A percentile compares a stretch with the other conserved stretches of the same genome.
Evolutionary conservation across 2,113 vertebrate species (phyloP).

Genomic region (Urocynchramus pylzowi): DNA sequence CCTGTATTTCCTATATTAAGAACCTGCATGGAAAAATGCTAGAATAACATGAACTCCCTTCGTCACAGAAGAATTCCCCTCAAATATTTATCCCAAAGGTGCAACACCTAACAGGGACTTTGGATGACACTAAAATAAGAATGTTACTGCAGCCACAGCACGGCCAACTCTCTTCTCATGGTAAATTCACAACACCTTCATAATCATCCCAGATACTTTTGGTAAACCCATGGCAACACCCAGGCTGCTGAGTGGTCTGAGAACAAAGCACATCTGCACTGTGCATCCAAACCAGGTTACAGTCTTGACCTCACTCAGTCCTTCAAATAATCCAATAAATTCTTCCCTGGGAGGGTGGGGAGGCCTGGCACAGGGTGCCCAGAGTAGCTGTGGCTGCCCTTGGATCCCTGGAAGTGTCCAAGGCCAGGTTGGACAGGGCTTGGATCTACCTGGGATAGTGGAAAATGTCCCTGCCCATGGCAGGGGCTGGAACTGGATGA

Average conservation of each 20-base stretch:
- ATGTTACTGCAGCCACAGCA: neutral
- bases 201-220: accelerated
- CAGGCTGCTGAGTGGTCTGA: neutral
- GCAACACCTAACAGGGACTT: neutral
- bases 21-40: neutral
- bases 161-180: neutral
- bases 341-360: accelerated
- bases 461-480: neutral
- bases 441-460: accelerated
- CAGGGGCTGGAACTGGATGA: no score
- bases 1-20: neutral
- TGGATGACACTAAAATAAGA: neutral
- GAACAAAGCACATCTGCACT: neutral
- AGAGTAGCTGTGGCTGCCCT: neutral
- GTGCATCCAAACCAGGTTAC: neutral
- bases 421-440: neutral
- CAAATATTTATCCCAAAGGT: neutral
- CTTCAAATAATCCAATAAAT: neutral
- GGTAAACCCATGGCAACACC: neutral
- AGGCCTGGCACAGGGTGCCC: neutral
- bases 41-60: neutral
- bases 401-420: neutral
- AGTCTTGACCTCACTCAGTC: neutral
- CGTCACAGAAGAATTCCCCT: neutral
- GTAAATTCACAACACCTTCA: neutral